Conservation (phyloP, 2,113 vertebrate species). For the Carollia perspicillata region DNA sequence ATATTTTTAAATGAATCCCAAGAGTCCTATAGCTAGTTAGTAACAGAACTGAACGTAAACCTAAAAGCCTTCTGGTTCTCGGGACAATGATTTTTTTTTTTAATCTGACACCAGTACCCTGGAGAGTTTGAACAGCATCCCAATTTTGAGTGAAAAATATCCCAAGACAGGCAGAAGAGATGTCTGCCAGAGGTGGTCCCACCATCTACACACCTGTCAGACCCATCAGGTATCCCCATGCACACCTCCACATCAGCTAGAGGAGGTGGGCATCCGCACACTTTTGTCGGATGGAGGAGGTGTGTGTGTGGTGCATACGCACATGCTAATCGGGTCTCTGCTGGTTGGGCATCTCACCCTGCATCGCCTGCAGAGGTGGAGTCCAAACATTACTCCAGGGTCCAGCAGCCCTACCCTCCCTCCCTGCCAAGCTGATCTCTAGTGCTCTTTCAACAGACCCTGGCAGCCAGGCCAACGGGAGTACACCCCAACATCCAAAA, state of each 20-base stretch:
- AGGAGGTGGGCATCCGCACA: background rate
- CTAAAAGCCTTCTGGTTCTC: slow-evolving; percentile 10
- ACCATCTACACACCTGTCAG: background rate
- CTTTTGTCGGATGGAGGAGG: background rate
- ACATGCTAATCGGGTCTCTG: background rate
- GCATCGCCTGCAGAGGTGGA: background rate
- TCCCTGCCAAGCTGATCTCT: background rate
- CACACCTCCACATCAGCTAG: background rate
- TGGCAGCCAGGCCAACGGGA: background rate
- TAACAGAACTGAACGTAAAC: slow-evolving; percentile 39
- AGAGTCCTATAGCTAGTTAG: background rate
- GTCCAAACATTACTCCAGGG: background rate
- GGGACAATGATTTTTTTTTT: background rate
- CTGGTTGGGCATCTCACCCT: background rate
- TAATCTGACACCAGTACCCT: background rate
- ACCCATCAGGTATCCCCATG: background rate
- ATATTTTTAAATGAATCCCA: slow-evolving; percentile 33
- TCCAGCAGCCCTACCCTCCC: background rate
- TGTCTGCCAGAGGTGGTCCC: background rate
- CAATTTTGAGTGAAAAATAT: background rate
- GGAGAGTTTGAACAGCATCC: background rate
- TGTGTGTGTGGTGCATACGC: background rate
- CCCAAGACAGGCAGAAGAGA: background rate
- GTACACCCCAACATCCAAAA: background rate
- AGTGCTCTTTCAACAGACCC: background rate